Base-by-base conservation (phyloP, 2,797 vertebrate genomes). In the Semaprochilodus insignis region DNA sequence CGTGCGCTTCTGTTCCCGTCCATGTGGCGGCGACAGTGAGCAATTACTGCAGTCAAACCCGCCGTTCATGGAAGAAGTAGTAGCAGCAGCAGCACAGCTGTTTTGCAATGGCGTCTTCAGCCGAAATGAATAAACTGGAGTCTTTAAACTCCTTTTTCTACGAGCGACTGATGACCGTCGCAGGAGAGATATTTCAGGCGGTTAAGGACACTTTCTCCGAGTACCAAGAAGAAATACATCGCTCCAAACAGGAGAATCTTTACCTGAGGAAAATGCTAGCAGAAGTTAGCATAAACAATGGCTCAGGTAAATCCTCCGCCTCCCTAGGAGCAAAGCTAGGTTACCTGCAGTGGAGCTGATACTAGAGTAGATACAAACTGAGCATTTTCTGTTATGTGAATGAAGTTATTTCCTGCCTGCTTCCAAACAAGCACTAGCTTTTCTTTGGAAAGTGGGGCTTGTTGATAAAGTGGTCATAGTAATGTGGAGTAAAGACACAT, bases 161-260 rank as follows among this genome's bases (percentile, higher is more conserved):
- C 16, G 71, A 83, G 8, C 71, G 71, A 6, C n/a, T 83, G 16
- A 7, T 83, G 51, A 52, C 77, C 4, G 71, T 71, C 7, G 83
- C 83, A 4, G 78, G 65, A 77, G 83, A 83, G 67, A 67, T 83
- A 23, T 80, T 83, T 62, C 70, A 83, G 21, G 77, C 34, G 11
- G 82, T 83, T 27, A 75, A 67, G 23, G 77, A 83, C 27, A 40
- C 67, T 25, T 52, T 83, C 25, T 36, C 23, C 7, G 71, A 83
- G 71, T 83, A 83, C 44, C 77, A 80, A 16, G 62, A 70, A 4
- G 77, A 83, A 69, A 79, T 65, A 3, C 62, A 74, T 6, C 70
- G 77, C 6, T 23, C 71, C 15, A 79, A 74, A 27, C 82, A 79
- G 54, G 82, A 83, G 36, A 83, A 83, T 17, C 19, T 34, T 15